phyloP scores from a whole-genome alignment of 2,888 invertebrate species.

The Drosophila pseudotakahashii region DNA sequence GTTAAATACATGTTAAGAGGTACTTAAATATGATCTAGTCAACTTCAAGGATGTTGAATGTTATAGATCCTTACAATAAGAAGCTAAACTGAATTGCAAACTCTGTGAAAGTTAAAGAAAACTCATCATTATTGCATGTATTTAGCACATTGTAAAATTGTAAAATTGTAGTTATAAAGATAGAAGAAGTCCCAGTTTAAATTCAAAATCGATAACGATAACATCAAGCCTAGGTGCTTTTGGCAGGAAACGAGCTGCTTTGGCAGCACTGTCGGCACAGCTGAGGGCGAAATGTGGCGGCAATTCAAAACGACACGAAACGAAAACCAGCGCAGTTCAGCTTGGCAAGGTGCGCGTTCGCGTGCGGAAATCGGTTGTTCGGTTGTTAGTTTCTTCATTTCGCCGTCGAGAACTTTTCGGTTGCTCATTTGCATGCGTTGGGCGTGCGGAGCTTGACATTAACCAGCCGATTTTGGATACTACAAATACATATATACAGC shows the following conservation, averaged over 20 bases:
- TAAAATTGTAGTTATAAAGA: not conserved
- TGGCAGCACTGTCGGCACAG: constrained; percentile 9
- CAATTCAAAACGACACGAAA: constrained; percentile 46
- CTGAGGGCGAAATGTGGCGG: constrained; percentile 53
- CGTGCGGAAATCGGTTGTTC: constrained; percentile 29
- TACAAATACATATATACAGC: not conserved
- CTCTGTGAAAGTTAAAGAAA: too few species aligned
- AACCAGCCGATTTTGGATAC: constrained; percentile 21
- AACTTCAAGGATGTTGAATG: too few species aligned
- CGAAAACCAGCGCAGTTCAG: constrained; percentile 41
- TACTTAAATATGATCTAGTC: too few species aligned
- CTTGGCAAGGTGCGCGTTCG: constrained; percentile 67
- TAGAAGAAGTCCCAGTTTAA: not conserved
- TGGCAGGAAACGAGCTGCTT: not conserved
- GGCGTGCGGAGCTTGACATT: constrained; percentile 48
- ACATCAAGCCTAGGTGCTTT: not conserved
- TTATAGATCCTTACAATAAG: too few species aligned
- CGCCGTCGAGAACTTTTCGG: constrained; percentile 61
- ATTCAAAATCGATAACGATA: constrained; percentile 2
- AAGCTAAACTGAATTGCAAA: too few species aligned
- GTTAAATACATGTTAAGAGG: too few species aligned
- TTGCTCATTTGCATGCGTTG: constrained; percentile 53
- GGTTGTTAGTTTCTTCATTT: constrained; percentile 16
- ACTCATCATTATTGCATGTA: too few species aligned
- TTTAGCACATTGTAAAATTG: too few species aligned